These are phyloP conservation scores for Apamea sordens DNA, from an alignment of 2,888 invertebrate genomes.

Conservation along the genomic window DNA sequence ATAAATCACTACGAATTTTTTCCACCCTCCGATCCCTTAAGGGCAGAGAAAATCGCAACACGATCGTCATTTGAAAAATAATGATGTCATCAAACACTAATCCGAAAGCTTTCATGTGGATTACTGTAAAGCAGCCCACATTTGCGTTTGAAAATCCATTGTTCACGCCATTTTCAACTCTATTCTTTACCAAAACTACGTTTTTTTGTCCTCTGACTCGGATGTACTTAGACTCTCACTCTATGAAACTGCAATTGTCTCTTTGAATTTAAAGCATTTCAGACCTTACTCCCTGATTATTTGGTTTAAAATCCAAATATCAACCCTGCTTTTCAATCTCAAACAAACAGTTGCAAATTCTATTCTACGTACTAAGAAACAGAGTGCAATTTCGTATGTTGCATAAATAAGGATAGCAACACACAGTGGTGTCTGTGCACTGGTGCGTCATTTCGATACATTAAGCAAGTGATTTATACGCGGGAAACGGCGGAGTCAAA, in stretches of 20 bases:
- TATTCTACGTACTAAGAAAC: background rate
- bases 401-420: slow-evolving; percentile 72
- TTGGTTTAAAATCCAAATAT: slow-evolving; percentile 26
- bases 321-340: background rate
- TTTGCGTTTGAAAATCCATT: slow-evolving; percentile 21
- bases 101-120: slow-evolving; percentile 90
- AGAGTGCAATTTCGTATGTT: slow-evolving; percentile 65
- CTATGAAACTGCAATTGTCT: slow-evolving; percentile 77
- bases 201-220: slow-evolving; percentile 25
- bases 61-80: slow-evolving; percentile 88
- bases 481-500: slow-evolving; percentile 87
- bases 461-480: slow-evolving; percentile 89
- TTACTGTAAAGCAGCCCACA: slow-evolving; percentile 76
- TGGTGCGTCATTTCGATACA: slow-evolving; percentile 88
- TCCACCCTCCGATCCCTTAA: slow-evolving; percentile 75
- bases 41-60: slow-evolving; percentile 85
- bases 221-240: slow-evolving; percentile 67
- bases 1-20: slow-evolving; percentile 84
- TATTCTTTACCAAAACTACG: slow-evolving; percentile 50
- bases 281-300: slow-evolving; percentile 17
- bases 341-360: slow-evolving; percentile 23
- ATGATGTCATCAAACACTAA: slow-evolving; percentile 91
- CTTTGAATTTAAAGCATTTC: slow-evolving; percentile 47
- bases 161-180: slow-evolving; percentile 63
- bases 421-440: slow-evolving; percentile 74